These are phyloP conservation scores for Drosophila peninsularis DNA, from an alignment of 2,888 invertebrate genomes.

Conservation along the genomic window DNA sequence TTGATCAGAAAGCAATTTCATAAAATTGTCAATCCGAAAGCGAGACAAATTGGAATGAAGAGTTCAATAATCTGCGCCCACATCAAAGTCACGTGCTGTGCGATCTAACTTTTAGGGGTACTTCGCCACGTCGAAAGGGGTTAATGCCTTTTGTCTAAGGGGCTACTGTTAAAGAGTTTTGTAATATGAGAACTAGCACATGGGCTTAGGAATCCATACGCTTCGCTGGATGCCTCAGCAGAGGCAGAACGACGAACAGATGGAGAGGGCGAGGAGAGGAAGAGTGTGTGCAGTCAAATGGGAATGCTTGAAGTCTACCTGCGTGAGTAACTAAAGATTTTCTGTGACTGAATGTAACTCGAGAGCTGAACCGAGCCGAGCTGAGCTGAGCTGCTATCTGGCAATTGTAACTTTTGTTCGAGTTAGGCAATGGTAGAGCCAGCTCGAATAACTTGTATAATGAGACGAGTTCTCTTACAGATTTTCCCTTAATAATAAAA, in stretches of 20 bases:
- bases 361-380: slow-evolving; percentile 15
- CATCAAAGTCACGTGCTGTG: slow-evolving; percentile 59
- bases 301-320: slow-evolving; percentile 37
- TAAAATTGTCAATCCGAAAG: slow-evolving; percentile 6
- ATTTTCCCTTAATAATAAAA: too few species aligned
- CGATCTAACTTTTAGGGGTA: slow-evolving; percentile 22
- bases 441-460: background rate
- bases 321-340: slow-evolving; percentile 17
- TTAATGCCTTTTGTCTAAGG: slow-evolving; percentile 42
- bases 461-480: too few species aligned
- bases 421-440: slow-evolving; percentile 16
- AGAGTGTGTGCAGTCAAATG: slow-evolving; percentile 17
- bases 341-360: slow-evolving; percentile 30
- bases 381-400: slow-evolving; percentile 11
- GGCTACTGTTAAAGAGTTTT: slow-evolving; percentile 33
- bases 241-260: too few species aligned
- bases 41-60: background rate
- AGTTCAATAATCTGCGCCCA: slow-evolving; percentile 53
- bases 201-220: slow-evolving; percentile 46
- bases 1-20: slow-evolving; percentile 30
- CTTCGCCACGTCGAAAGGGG: slow-evolving; percentile 27
- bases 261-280: background rate
- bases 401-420: background rate
- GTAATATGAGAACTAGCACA: slow-evolving; percentile 55
- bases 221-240: slow-evolving; percentile 20